Conservation (phyloP, 2,797 vertebrate genomes). For the Pteropus rufus region DNA sequence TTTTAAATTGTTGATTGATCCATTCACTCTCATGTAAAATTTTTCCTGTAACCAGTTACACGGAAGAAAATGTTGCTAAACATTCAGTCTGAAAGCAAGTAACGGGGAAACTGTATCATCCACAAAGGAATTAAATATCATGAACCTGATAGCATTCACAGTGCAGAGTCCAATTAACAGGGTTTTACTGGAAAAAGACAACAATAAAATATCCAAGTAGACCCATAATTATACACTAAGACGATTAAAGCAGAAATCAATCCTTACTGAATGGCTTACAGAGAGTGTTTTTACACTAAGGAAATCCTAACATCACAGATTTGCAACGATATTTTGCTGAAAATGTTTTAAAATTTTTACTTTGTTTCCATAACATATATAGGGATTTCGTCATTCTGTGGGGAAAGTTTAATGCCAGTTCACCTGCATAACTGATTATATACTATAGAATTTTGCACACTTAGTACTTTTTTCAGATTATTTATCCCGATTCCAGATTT, state of each 20-base stretch:
- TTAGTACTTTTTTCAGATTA: background rate
- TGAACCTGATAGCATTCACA: background rate
- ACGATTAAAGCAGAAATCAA: background rate
- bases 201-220: background rate
- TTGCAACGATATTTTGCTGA: background rate
- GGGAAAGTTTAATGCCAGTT: background rate
- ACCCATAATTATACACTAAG: background rate
- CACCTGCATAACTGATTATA: background rate
- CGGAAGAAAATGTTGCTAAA: slow-evolving; percentile 24
- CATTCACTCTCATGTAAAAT: background rate
- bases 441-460: background rate
- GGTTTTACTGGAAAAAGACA: background rate
- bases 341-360: background rate
- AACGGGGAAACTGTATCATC: background rate
- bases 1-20: background rate
- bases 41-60: background rate
- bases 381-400: background rate
- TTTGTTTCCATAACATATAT: background rate
- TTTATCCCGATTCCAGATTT: background rate
- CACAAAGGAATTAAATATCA: background rate
- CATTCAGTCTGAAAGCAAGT: background rate
- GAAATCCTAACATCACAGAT: background rate
- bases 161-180: background rate
- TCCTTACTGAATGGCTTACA: background rate
- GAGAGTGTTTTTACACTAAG: background rate